Evolutionary conservation across 2,797 vertebrate species (phyloP), one percentile per base, ranked within the genome.

Genomic region (Leucoraja ocellata): DNA sequence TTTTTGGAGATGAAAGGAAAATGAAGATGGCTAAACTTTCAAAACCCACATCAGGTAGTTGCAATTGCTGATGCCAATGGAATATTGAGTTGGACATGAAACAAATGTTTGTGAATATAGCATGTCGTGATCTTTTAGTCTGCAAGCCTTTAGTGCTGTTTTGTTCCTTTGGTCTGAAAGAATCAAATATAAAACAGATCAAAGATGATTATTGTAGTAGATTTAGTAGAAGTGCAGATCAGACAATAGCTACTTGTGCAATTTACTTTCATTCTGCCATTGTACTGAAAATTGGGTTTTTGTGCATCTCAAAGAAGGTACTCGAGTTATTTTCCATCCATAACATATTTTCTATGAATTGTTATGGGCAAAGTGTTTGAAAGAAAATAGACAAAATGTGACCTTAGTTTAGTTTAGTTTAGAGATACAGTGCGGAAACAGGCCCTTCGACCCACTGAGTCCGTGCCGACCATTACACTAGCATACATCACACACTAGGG

Each of bases 261-360:
- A 92, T 92, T 74, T 92, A 76, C 90, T 74, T 39, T 92, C 90
- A 74, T 76, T 74, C 71, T 74, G 71, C 36, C 65, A 73, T 73
- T 92, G 36, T 74, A 74, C 90, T 76, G 90, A 92, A 92, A 92
- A 92, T 92, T 92, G 36, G 90, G 76, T 92, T 92, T 92, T 54
- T 76, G 90, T 74, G 90, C 90, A 74, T 92, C 73, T 92, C 90
- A 84, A 25, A 58, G 25, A 84, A 84, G 25, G 46, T 83, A 83
- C 68, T 74, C 8, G 21, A 71, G 68, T 71, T 65, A 91, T 74
- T 74, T 73, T 54, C 23, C 39, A 91, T 74, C 68, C 39, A 54
- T 74, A 74, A 76, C 25, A 28, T 74, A 92, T 76, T 92, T 74
- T 74, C 71, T 74, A 16, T 54, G 71, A 92, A 92, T 54, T 92